Evolutionary conservation across 2,797 vertebrate species (phyloP), one percentile per base, ranked within the genome.

Genomic region (Leucoraja ocellata): DNA sequence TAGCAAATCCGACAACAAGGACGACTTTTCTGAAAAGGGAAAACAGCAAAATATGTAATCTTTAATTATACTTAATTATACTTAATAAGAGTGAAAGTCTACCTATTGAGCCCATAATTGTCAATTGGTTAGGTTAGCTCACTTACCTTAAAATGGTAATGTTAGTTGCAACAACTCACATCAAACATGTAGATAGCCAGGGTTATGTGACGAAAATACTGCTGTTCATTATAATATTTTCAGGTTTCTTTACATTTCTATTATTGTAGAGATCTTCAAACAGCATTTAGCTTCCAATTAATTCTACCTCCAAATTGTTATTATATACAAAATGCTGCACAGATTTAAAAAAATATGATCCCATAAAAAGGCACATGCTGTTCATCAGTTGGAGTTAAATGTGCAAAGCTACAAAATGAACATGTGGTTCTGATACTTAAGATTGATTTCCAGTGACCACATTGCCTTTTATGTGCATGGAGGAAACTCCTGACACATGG

Each of bases 381-480:
- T 73, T 73, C 71, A 73, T 4, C 90, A 58, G 46, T 74, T 54
- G 71, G 68, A 39, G 90, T 92, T 54, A 54, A 92, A 0, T 71
- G 86, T 6, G 32, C 21, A 91, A 91, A 65, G n/a, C n/a, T 91
- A 46, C 61, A 18, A 39, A 91, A 74, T 74, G 39, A 76, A 74
- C 90, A 74, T 74, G 11, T 46, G 39, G 46, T 92, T 92, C 39
- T 39, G 28, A 92, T 76, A 28, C 39, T 13, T 16, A n/a, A 74
- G 4, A 9, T 25, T 92, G 36, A 11, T 74, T 71, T 71, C 32
- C 21, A 65, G 39, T 8, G 63, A 92, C 14, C 36, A 58, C 71
- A 92, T 28, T 92, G 73, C 25, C 90, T 92, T 74, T 92, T 32
- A 92, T 76, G 74, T 92, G 39, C 23, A 8, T 25, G n/a, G 61